Evolutionary conservation across 1,140 invertebrate species (phyloP), one percentile per base, ranked within the genome.

Genomic region (Alviniconcha marisindica): DNA sequence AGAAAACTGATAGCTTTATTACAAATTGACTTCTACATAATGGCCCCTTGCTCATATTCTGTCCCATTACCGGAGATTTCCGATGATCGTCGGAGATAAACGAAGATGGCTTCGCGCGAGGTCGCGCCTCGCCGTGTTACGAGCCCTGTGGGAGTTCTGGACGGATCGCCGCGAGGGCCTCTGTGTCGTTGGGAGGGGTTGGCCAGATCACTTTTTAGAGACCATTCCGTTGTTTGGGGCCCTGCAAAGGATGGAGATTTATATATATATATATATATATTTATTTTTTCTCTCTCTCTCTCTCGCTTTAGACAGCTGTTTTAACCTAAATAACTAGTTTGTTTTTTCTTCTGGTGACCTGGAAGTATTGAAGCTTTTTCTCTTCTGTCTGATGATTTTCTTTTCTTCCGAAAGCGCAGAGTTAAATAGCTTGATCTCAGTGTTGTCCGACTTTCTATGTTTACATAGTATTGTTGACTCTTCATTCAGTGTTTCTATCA

Each of bases 71-170:
- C 54, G 78, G 54, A 80, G 78, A 80, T 80, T 80, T 80, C 78
- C 78, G 78, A 80, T 80, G 60, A 80, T 80, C 36, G 78, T 60
- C 78, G 78, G 78, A 80, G 78, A 80, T 80, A 80, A 80, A 60
- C 78, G 78, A 80, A 80, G 78, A 80, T 66, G 78, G 56, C 78
- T 80, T 66, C 60, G 78, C 31, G 36, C 31, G 56, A 44, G 78
- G 78, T 80, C 78, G 78, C 56, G 54, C 56, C 36, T 42, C 36
- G 51, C n/a, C 38, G 60, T 28, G 56, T 66, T 78, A 80, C 56
- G 78, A 63, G 78, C 1, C 78, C 40, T n/a, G 21, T n/a, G 78
- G 78, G 78, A 63, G 36, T 44, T 66, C 18, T 15, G 28, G 40
- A 36, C 18, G 31, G 54, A 31, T 4, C 15, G 24, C 24, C 24